Evolutionary conservation across 2,888 invertebrate species (phyloP).

Genomic region (Leptopilina drosophilae): DNA sequence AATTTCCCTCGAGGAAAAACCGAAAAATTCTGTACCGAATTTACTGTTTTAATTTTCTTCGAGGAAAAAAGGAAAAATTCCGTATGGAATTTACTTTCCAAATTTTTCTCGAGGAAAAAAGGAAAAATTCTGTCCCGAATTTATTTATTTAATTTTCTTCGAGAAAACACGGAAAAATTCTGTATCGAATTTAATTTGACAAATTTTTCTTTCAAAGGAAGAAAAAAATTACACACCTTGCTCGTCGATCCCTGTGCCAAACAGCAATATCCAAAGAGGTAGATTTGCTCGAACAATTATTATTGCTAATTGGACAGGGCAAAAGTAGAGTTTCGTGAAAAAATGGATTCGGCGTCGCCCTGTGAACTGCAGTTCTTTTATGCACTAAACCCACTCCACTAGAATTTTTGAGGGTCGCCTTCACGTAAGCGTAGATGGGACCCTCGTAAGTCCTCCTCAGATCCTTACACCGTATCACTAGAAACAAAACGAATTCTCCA

Average conservation of each 20-base stretch:
- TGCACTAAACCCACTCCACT: constrained; percentile 79
- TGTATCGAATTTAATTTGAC: too few relatives aligned
- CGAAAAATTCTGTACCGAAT: too few relatives aligned
- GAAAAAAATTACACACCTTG: constrained; percentile 83
- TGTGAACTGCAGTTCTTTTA: constrained; percentile 89
- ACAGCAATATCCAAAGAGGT: constrained; percentile 87
- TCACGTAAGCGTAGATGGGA: constrained; percentile 89
- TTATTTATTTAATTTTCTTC: too few relatives aligned
- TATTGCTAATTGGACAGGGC: constrained; percentile 78
- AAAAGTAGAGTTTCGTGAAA: constrained; percentile 89
- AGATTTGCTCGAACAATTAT: constrained; percentile 73
- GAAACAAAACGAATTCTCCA: constrained; percentile 42
- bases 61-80: too few relatives aligned
- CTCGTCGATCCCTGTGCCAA: constrained; percentile 90
- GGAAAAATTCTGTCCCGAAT: too few relatives aligned
- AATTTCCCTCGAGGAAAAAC: too few relatives aligned
- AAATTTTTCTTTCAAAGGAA: neutral
- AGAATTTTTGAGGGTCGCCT: constrained; percentile 79
- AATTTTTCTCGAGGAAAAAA: too few relatives aligned
- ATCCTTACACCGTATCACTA: constrained; percentile 88
- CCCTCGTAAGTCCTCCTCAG: constrained; percentile 84
- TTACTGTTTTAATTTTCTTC: too few relatives aligned
- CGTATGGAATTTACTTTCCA: too few relatives aligned
- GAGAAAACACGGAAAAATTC: too few relatives aligned
- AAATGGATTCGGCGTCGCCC: constrained; percentile 86